These are phyloP conservation scores for Stramonita haemastoma DNA, from an alignment of 2,888 invertebrate genomes.

Conservation along the genomic window DNA sequence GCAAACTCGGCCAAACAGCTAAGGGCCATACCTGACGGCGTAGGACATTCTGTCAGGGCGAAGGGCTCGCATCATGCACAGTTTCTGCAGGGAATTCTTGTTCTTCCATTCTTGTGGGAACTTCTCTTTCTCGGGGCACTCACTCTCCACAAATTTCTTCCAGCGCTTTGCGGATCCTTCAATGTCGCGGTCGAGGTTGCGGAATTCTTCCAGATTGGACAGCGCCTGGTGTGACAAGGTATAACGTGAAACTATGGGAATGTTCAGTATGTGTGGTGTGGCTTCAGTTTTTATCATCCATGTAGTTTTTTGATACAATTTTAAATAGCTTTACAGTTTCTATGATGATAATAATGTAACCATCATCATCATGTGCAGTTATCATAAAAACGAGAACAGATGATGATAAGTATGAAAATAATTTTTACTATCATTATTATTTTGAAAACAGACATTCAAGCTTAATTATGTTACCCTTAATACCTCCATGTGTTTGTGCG, in stretches of 20 bases:
- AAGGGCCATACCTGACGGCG: constrained; percentile 84
- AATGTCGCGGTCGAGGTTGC: constrained; percentile 95
- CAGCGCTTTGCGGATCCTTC: constrained; percentile 97
- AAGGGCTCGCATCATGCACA: constrained; percentile 96
- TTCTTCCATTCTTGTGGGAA: constrained; percentile 99
- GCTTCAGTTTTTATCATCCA: too few species aligned
- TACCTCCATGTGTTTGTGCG: neutral
- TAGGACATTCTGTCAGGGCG: constrained; percentile 98
- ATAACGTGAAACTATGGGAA: too few species aligned
- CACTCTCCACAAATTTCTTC: constrained; percentile 97
- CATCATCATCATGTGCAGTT: too few species aligned
- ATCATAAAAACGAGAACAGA: neutral
- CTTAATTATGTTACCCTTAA: too few species aligned
- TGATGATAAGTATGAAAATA: neutral
- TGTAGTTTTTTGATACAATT: too few species aligned
- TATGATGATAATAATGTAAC: neutral
- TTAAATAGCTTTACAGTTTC: neutral
- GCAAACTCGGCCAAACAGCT: neutral
- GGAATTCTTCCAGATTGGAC: constrained; percentile 91
- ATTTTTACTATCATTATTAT: too few species aligned
- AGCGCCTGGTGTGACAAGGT: constrained; percentile 80
- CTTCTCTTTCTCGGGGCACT: constrained; percentile 96
- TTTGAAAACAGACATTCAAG: too few species aligned
- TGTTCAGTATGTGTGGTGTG: too few species aligned
- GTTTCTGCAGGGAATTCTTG: constrained; percentile 92